Evolutionary conservation across 1,140 invertebrate species (phyloP).

Genomic region (Polypedilum vanderplanki): DNA sequence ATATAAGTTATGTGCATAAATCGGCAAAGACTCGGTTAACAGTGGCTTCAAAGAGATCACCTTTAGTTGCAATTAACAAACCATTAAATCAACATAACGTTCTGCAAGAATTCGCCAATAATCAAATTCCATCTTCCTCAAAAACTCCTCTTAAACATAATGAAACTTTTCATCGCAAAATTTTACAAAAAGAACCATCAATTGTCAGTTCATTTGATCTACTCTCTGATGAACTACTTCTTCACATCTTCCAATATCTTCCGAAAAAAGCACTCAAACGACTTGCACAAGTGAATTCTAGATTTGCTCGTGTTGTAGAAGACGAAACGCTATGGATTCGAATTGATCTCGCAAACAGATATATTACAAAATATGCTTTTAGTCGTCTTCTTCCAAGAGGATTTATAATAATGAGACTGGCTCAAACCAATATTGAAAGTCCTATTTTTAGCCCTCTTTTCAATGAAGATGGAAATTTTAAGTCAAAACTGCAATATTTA

Average conservation of each 20-base stretch:
- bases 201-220: slow-evolving; percentile 51
- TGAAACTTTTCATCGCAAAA: background rate
- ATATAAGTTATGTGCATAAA: background rate
- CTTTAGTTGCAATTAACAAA: background rate
- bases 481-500: slow-evolving; percentile 63
- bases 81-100: background rate
- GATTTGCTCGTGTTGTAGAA: slow-evolving; percentile 61
- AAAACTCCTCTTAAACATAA: background rate
- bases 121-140: background rate
- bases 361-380: slow-evolving; percentile 56
- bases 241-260: slow-evolving; percentile 75
- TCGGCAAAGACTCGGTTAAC: background rate
- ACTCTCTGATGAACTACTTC: slow-evolving; percentile 73
- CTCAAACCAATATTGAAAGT: slow-evolving; percentile 59
- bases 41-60: background rate
- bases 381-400: slow-evolving; percentile 65
- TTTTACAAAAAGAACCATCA: background rate
- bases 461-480: slow-evolving; percentile 34
- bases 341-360: slow-evolving; percentile 66
- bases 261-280: slow-evolving; percentile 66
- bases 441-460: slow-evolving; percentile 46
- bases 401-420: slow-evolving; percentile 64
- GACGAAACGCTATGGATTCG: slow-evolving; percentile 80
- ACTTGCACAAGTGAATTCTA: slow-evolving; percentile 60
- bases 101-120: background rate